A percentile compares a stretch with the other conserved stretches of the same genome.
Conservation (phyloP, 2,797 vertebrate species). For the Hyperoplus lanceolatus region DNA sequence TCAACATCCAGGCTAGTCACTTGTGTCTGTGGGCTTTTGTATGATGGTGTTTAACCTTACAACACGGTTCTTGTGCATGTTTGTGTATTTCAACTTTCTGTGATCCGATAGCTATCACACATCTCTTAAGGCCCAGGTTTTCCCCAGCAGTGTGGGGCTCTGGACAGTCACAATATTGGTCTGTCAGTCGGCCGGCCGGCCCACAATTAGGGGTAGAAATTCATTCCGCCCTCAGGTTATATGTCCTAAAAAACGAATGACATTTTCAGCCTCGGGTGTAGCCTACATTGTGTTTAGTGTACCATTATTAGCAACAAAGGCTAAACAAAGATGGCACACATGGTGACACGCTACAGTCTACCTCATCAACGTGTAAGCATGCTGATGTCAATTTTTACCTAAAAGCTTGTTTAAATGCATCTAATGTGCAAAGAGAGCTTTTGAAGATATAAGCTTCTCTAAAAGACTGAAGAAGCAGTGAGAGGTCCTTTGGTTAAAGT, state of each 20-base stretch:
- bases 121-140: not conserved
- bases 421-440: not conserved
- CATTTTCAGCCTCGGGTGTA: not conserved
- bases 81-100: conserved; percentile 19
- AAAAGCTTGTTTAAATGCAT: conserved; percentile 2
- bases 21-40: conserved; percentile 16
- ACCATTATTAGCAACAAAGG: too few species aligned
- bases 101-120: not conserved
- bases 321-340: not conserved
- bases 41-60: conserved; percentile 22
- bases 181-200: not conserved
- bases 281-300: not conserved
- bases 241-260: not conserved
- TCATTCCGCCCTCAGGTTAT: not conserved
- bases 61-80: not conserved
- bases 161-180: not conserved
- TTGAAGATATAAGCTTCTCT: conserved; percentile 12
- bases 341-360: not conserved
- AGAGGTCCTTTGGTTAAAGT: not conserved
- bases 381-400: not conserved
- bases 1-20: conserved; percentile 24
- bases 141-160: not conserved
- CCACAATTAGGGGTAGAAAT: not conserved
- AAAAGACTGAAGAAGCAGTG: conserved; percentile 1
- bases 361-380: not conserved